These are phyloP conservation scores for Nipponia nippon DNA, from an alignment of 2,113 vertebrate species.

Conservation along the genomic window DNA sequence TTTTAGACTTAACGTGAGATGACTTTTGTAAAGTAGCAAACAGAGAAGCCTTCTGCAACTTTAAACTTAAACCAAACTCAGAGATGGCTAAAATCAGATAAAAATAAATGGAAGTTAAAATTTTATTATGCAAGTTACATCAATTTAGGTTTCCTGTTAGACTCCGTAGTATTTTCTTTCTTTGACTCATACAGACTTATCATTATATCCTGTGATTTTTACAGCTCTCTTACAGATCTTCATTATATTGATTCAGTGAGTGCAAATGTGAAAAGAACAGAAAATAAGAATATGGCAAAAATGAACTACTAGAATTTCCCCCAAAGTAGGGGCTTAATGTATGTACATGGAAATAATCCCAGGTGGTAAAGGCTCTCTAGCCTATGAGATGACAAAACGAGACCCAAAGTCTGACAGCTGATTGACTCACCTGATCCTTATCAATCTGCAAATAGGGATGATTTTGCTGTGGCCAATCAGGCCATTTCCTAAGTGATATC, in stretches of 20 bases:
- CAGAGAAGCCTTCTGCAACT: not conserved
- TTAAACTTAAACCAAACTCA: not conserved
- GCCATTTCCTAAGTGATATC: not conserved
- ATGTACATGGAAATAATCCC: not conserved
- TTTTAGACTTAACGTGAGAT: not conserved
- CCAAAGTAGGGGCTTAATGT: not conserved
- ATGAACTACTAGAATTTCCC: not conserved
- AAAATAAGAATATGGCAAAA: not conserved
- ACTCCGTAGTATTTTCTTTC: not conserved
- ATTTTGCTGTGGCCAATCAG: not conserved
- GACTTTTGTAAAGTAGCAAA: not conserved
- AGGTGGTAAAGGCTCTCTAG: not conserved
- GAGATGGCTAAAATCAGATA: not conserved
- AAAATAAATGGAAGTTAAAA: not conserved
- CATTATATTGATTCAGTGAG: not conserved
- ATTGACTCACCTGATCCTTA: not conserved
- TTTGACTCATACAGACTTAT: not conserved
- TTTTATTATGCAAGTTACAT: not conserved
- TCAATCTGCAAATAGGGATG: not conserved
- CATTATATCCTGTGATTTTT: not conserved
- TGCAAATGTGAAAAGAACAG: not conserved
- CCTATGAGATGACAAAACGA: not conserved
- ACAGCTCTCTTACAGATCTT: not conserved
- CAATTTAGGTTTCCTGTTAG: not conserved
- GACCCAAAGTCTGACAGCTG: not conserved